Evolutionary conservation across 2,797 vertebrate species (phyloP), one percentile per base, ranked within the genome.

Genomic region (Sebastes steindachneri): DNA sequence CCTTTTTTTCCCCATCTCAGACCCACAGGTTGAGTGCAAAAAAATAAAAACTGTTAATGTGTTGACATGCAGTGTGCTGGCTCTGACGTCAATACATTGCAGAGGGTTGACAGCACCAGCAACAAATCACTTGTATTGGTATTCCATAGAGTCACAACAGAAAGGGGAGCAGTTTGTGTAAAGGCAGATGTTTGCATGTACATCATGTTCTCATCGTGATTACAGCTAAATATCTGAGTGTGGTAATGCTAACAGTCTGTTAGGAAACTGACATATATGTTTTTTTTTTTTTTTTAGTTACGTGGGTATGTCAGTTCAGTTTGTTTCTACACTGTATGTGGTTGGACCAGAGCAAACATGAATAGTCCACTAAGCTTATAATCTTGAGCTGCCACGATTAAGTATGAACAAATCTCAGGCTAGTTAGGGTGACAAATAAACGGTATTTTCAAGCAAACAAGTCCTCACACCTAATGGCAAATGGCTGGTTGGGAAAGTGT

Each of bases 31-130:
- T 65, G 48, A 65, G 59, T 35, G 35, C 7, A 25, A 60, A 57
- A 59, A 29, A 31, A 58, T n/a, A 68, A 65, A 84, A 83, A 73
- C 73, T 29, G 75, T 53, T 58, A 41, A 85, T 76, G 75, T 73
- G 71, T 65, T 70, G 68, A 79, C 66, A 77, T 64, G 62, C 19
- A 33, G 31, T 65, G 28, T 63, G 29, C 64, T 29, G 17, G 80
- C 29, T 68, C 53, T 66, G 68, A 65, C 2, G 31, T 79, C 60
- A 67, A 26, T 68, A 25, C 14, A 12, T n/a, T 10, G 10, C 29
- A 29, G 23, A 62, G 3, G 21, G 57, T 64, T 72, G 73, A 60
- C 0, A 1, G 48, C 11, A 25, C 3, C 2, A 4, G 10, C 7
- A 57, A 12, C 31, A 33, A 65, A 74, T 9, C 3, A 2, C 9